Base-by-base conservation (phyloP, 2,113 vertebrate genomes). In the Orientallactaga bullata region DNA sequence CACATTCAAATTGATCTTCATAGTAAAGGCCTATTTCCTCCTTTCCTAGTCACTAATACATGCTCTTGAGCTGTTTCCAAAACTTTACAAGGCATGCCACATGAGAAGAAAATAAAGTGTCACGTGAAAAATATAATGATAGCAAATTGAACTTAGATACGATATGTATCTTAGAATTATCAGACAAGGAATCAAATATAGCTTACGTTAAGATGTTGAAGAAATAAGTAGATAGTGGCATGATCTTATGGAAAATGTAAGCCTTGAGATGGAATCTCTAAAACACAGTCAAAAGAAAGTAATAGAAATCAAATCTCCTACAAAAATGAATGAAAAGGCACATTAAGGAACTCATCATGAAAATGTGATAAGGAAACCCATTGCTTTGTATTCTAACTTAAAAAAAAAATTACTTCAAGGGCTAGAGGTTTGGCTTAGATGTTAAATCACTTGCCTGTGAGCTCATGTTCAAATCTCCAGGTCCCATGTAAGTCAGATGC, bases 211-310 rank as follows among this genome's bases (percentile, higher is more conserved):
- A 71, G 0, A 8, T 8, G 39, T n/a, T 71, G 68, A 69, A 30
- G 42, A 47, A 81, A 63, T 82, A 51, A 88, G 24, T 66, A 78
- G 39, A 73, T 30, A 73, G 35, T 55, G 37, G 39, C 32, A 85
- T 55, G 17, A 79, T 39, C 13, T 55, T 63, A 87, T 60, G 13
- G 20, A 24, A 79, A 80, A 91, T 42, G 2, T 63, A 84, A 85
- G 30, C 68, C 80, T 18, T 85, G 47, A 80, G 26, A 61, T 63
- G 21, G 58, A 85, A 84, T 88, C 47, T 66, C 55, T 58, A 80
- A 89, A 10, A 69, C 76, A 94, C 65, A 58, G 84, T 85, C 73
- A 69, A 95, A 69, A 63, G 16, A 28, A 86, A 81, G 12, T 76
- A 71, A 9, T 63, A 85, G 24, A 91, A 81, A 89, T 81, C 5